These are phyloP conservation scores for Cottoperca gobio DNA, from an alignment of 2,797 vertebrate species.

Conservation along the genomic window DNA sequence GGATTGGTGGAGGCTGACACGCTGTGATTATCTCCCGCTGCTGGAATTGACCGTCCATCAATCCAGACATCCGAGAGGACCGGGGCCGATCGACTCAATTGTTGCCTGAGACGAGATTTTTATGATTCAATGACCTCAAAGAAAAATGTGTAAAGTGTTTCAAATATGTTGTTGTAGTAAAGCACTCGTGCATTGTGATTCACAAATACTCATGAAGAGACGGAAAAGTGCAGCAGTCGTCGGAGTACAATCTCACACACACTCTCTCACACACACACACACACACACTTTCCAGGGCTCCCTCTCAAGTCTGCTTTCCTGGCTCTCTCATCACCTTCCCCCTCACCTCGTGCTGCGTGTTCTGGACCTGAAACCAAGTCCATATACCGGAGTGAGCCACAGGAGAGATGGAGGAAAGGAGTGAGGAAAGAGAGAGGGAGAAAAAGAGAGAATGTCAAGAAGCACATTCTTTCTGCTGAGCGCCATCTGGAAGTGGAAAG, in stretches of 20 bases:
- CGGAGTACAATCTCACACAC: constrained; percentile 42
- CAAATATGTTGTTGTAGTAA: constrained; percentile 32
- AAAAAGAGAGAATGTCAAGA: constrained; percentile 69
- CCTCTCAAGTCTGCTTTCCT: constrained; percentile 66
- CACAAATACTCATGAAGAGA: constrained; percentile 29
- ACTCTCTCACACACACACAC: constrained; percentile 17
- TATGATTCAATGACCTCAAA: constrained; percentile 75
- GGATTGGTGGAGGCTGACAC: constrained; percentile 83
- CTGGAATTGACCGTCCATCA: constrained; percentile 82
- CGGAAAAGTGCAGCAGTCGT: constrained; percentile 18
- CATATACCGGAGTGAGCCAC: constrained; percentile 68
- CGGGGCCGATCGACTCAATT: constrained; percentile 67
- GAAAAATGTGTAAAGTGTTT: constrained; percentile 60
- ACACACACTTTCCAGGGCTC: constrained; percentile 49
- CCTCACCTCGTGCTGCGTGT: constrained; percentile 61
- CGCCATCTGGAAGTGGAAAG: constrained; percentile 86
- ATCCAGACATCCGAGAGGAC: constrained; percentile 69
- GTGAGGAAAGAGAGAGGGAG: constrained; percentile 55
- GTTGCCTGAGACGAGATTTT: constrained; percentile 67
- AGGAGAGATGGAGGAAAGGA: constrained; percentile 60
- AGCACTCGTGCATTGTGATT: constrained; percentile 27
- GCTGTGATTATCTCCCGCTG: constrained; percentile 80
- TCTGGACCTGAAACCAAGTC: constrained; percentile 75
- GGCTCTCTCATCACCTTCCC: constrained; percentile 50
- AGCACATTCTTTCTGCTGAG: constrained; percentile 83